These are phyloP conservation scores for Altica lythri DNA, from an alignment of 2,888 invertebrate species.

Conservation along the genomic window DNA sequence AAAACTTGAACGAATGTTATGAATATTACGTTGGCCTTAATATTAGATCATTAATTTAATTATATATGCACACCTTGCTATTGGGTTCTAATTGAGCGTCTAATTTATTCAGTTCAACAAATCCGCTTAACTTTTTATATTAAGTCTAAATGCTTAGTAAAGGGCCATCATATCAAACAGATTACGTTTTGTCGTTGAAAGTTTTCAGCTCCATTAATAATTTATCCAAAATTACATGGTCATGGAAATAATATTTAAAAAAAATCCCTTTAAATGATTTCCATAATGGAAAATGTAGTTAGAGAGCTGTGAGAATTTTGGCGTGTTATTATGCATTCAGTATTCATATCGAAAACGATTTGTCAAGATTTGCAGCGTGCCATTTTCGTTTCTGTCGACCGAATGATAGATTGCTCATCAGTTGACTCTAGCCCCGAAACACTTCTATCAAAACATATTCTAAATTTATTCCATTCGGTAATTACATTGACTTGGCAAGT, in stretches of 20 bases:
- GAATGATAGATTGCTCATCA: constrained; percentile 54
- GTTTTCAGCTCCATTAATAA: constrained; percentile 38
- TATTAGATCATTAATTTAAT: constrained; percentile 38
- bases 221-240: constrained; percentile 36
- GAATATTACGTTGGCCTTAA: constrained; percentile 19
- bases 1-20: constrained; percentile 25
- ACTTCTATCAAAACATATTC: constrained; percentile 54
- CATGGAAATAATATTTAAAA: constrained; percentile 33
- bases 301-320: constrained; percentile 26
- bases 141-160: constrained; percentile 25
- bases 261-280: constrained; percentile 31
- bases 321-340: constrained; percentile 50
- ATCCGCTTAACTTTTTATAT: constrained; percentile 33
- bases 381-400: constrained; percentile 47
- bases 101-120: constrained; percentile 39
- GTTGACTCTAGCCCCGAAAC: constrained; percentile 52
- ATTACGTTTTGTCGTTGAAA: constrained; percentile 34
- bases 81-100: constrained; percentile 36
- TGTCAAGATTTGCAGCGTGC: constrained; percentile 57
- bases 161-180: constrained; percentile 33
- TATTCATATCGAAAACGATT: constrained; percentile 57
- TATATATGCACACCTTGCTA: constrained; percentile 36
- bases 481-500: constrained; percentile 48
- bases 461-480: constrained; percentile 51
- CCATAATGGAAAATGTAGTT: constrained; percentile 28